Evolutionary conservation across 2,888 invertebrate species (phyloP).

Genomic region (Pristionchus maxplancki): DNA sequence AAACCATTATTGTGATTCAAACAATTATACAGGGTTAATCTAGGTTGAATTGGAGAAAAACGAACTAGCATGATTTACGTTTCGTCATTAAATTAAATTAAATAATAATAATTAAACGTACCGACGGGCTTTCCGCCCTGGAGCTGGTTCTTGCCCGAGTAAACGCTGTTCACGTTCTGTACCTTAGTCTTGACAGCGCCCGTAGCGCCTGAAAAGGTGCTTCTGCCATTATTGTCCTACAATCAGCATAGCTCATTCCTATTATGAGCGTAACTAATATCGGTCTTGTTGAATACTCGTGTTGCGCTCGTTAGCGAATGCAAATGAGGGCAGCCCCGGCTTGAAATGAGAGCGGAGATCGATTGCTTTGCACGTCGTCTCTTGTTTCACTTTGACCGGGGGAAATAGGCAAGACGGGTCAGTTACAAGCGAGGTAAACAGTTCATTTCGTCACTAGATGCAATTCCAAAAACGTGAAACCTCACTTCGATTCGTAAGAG

Average conservation of each 20-base stretch:
- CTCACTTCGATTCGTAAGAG: conserved; percentile 36
- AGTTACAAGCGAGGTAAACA: not conserved
- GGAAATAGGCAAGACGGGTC: not conserved
- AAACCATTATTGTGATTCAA: too few species aligned
- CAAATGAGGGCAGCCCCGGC: not conserved
- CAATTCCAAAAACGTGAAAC: not conserved
- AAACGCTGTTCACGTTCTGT: conserved; percentile 75
- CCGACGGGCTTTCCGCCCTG: conserved; percentile 66
- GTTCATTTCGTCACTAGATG: not conserved
- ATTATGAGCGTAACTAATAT: not conserved
- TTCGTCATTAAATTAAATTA: conserved; percentile 24
- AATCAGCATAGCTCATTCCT: not conserved
- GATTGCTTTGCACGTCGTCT: not conserved
- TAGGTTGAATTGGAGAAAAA: too few species aligned
- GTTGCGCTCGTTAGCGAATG: not conserved
- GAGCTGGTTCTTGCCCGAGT: conserved; percentile 70
- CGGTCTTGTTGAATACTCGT: too few species aligned
- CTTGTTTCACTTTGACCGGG: not conserved
- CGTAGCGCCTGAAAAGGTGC: conserved; percentile 66
- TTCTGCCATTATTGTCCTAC: not conserved
- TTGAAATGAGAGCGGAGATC: not conserved
- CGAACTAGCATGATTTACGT: too few species aligned
- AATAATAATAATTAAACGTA: conserved; percentile 50
- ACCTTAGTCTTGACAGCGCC: conserved; percentile 72
- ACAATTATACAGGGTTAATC: too few species aligned